Percentiles rank a stretch among this genome's conserved stretches.
These are phyloP conservation scores for Oceanodroma leucorhoa DNA, from an alignment of 2,797 vertebrate genomes.

Conservation along the genomic window DNA sequence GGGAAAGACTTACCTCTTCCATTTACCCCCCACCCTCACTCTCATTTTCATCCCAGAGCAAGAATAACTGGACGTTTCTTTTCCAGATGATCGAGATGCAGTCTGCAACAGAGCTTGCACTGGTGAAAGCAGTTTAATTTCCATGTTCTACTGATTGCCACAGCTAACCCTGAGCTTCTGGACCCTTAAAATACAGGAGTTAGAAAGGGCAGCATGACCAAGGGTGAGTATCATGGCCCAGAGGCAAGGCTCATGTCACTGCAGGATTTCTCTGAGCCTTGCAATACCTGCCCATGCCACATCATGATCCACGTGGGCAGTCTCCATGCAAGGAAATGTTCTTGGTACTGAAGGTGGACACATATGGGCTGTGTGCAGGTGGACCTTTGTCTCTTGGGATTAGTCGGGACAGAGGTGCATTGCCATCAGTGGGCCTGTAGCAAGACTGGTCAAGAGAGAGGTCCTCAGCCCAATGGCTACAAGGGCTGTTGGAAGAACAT, in stretches of 20 bases:
- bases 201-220: neutral
- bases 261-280: neutral
- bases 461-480: neutral
- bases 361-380: neutral
- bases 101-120: neutral
- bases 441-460: neutral
- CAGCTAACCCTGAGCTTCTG: neutral
- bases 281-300: neutral
- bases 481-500: neutral
- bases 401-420: neutral
- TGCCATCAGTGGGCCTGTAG: neutral
- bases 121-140: neutral
- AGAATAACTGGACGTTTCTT: neutral
- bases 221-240: neutral
- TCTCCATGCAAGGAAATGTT: neutral
- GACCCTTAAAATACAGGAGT: neutral
- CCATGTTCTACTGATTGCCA: neutral
- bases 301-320: neutral
- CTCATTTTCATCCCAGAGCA: neutral
- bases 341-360: neutral
- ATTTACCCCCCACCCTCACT: neutral
- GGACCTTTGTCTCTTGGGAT: neutral
- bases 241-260: neutral
- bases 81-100: neutral
- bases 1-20: neutral